Evolutionary conservation across 1,140 invertebrate genomes (phyloP), one percentile per base, ranked within the genome.

Genomic region (Sipha flava): DNA sequence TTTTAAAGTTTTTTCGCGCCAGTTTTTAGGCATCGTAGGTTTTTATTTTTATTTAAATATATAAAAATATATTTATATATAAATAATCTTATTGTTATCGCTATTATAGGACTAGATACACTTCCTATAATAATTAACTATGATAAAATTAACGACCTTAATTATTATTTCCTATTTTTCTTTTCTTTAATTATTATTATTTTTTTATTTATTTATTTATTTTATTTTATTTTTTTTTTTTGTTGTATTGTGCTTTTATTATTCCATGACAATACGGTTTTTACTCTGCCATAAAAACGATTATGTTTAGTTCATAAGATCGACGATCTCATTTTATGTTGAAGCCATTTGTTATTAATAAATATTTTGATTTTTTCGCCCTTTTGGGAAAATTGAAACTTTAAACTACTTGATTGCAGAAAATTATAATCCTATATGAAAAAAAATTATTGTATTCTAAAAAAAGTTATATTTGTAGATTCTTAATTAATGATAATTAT

Each of bases 391-490:
- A 77, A 57, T 54, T 26, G 49, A 34, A 77, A 77, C 34, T 59
- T 77, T 40, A 37, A 59, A 77, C 34, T 57, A 77, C 73, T 77
- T 70, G 66, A 47, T 70, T 59, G 54, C 73, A 77, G 34, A 77
- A 59, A 75, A 77, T 59, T 77, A 77, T 77, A 77, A 57, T 57
- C 34, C 47, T 77, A 77, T 77, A 54, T 43, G 37, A 66, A 70
- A 29, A 68, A 77, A 77, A 57, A 21, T 59, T 77, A 77, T 57
- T 57, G 73, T 77, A 77, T 77, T 77, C 73, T 77, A 75, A 77
- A 77, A 75, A 75, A 77, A 52, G 70, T 77, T 77, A 77, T 77
- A 77, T 59, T 77, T 77, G 73, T 77, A 77, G 73, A 77, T 77
- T 77, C 47, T 77, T 57, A 77, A 52, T 57, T 57, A 26, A 59